A percentile compares a stretch with the other conserved stretches of the same genome.
phyloP scores from a whole-genome alignment of 2,113 vertebrate genomes.

The Thymallus thymallus region DNA sequence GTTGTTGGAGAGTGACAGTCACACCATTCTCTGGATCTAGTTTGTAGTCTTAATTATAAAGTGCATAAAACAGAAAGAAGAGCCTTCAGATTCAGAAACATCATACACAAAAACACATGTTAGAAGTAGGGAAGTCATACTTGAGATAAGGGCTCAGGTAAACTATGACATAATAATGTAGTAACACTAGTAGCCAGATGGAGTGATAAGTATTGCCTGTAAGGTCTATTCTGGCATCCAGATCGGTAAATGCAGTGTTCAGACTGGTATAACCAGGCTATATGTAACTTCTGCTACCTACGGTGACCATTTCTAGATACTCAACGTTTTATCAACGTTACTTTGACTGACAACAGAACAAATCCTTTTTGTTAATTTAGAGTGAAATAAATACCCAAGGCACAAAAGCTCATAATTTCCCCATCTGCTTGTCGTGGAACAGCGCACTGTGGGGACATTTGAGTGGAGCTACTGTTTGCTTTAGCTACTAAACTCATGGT shows the following conservation, averaged over 20 bases:
- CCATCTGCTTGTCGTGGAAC: slow-evolving; percentile 26
- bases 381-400: slow-evolving; percentile 59
- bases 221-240: not conserved
- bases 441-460: slow-evolving; percentile 11
- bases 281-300: not conserved
- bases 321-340: slow-evolving; percentile 32
- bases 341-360: slow-evolving; percentile 23
- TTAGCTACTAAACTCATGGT: not conserved
- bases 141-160: not conserved
- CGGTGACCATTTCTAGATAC: slow-evolving; percentile 5
- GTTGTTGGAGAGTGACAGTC: slow-evolving; percentile 4
- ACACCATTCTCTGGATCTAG: slow-evolving; percentile 18
- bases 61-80: slow-evolving; percentile 49
- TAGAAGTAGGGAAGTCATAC: slow-evolving; percentile 18
- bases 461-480: not conserved
- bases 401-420: slow-evolving; percentile 50
- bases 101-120: slow-evolving; percentile 13
- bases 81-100: slow-evolving; percentile 23
- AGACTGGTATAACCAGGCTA: not conserved
- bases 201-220: slow-evolving; percentile 41
- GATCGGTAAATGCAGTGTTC: not conserved
- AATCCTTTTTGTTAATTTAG: slow-evolving; percentile 24
- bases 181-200: slow-evolving; percentile 8
- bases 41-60: slow-evolving; percentile 58
- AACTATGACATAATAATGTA: slow-evolving; percentile 11